Base-by-base conservation (phyloP, 2,797 vertebrate genomes). In the Thunnus albacares region DNA sequence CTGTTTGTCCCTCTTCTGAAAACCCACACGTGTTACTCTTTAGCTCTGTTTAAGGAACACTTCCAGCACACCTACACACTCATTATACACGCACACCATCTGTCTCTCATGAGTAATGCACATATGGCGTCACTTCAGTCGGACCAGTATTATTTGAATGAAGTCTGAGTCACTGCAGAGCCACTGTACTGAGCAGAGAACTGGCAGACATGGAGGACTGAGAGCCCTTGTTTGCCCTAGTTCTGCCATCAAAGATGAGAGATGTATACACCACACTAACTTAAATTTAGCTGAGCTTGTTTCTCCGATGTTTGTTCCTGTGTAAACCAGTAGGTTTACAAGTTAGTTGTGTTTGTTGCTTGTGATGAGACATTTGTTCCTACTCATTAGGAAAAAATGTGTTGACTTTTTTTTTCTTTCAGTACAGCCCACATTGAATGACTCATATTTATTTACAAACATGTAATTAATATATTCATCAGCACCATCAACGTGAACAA, bases 161-260 rank as follows among this genome's bases (percentile, higher is more conserved):
- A 45, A 71, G 70, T 18, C 47, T 90, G 86, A 94, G 77, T 91
- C 85, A 93, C 78, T 55, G 35, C 73, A 30, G 66, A 20, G 28
- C 43, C 43, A 11, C 56, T 70, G 24, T 13, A 45, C 24, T 26
- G 35, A 81, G 43, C 45, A 58, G 68, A 81, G 53, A 78, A 41
- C 63, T 30, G 47, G 13, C 26, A 55, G 76, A 71, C 66, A 49
- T 14, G 43, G 41, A 53, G 12, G 49, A 35, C 18, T 41, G 72
- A 61, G 75, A 77, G 49, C 2, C 3, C 65, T 28, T 15, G 4
- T 65, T 59, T 45, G 66, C 33, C 26, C 38, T 15, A 47, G 64
- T 33, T 75, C 38, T 76, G 62, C 80, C 71, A 11, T 77, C 57
- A 82, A 71, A 79, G 53, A n/a, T n/a, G n/a, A 2, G 12, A 68